Evolutionary conservation across 2,797 vertebrate species (phyloP).

Genomic region (Hafferia zeledoni): DNA sequence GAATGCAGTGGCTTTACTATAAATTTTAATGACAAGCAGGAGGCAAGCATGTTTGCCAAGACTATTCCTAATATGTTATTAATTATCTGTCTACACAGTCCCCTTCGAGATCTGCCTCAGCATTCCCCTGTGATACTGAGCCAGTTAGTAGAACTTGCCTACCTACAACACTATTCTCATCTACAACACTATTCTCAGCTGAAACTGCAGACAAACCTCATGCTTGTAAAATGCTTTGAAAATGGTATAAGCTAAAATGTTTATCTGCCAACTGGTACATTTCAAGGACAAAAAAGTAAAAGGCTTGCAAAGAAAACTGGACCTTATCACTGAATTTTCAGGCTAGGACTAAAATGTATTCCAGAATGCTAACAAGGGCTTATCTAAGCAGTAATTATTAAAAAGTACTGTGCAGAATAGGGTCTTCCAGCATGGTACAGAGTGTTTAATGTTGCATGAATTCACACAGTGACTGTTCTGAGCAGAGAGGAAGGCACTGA

Average conservation of each 20-base stretch:
- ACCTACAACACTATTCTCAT: not conserved
- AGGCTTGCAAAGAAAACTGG: not conserved
- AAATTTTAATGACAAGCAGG: not conserved
- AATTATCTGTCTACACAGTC: not conserved
- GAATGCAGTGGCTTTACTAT: not conserved
- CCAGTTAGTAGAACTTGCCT: not conserved
- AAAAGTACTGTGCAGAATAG: not conserved
- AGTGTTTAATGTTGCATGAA: slow-evolving; percentile 39
- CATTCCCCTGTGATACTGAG: not conserved
- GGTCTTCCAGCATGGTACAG: not conserved
- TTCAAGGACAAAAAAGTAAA: not conserved
- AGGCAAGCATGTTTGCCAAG: not conserved
- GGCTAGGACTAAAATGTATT: not conserved
- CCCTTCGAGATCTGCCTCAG: not conserved
- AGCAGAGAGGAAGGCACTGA: not conserved
- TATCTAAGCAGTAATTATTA: slow-evolving; percentile 26
- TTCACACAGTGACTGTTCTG: not conserved
- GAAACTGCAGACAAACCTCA: not conserved
- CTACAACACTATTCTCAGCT: not conserved
- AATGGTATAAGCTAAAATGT: not conserved
- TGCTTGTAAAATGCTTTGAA: not conserved
- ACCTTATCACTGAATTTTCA: not conserved
- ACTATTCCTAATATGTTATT: not conserved
- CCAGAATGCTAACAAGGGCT: slow-evolving; percentile 19
- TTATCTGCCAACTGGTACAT: not conserved